Evolutionary conservation across 2,888 invertebrate genomes (phyloP).

Genomic region (Archaeoteleia sp.): DNA sequence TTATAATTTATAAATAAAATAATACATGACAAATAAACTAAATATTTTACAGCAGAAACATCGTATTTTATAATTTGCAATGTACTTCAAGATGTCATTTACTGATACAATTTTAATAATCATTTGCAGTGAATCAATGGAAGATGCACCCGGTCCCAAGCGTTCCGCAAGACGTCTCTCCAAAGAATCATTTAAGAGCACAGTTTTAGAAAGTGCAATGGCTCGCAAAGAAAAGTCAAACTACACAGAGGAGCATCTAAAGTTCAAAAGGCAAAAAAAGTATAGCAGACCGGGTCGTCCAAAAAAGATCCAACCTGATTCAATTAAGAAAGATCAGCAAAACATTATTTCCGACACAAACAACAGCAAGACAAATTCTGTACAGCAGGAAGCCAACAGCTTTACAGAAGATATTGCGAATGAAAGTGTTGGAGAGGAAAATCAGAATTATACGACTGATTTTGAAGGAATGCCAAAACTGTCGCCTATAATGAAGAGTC

Average conservation of each 20-base stretch:
- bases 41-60: too few species aligned
- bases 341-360: conserved; percentile 55
- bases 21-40: not conserved
- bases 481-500: conserved; percentile 67
- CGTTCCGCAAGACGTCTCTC: conserved; percentile 80
- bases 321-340: conserved; percentile 32
- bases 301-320: conserved; percentile 61
- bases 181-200: conserved; percentile 77
- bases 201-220: conserved; percentile 82
- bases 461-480: conserved; percentile 73
- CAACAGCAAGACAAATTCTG: conserved; percentile 57
- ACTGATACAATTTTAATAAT: not conserved
- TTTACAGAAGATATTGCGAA: conserved; percentile 54
- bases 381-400: conserved; percentile 59
- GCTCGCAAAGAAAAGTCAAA: conserved; percentile 84
- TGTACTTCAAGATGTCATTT: too few species aligned
- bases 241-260: conserved; percentile 73
- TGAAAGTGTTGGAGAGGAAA: conserved; percentile 59
- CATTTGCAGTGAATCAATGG: conserved; percentile 63
- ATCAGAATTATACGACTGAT: conserved; percentile 61
- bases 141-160: conserved; percentile 76
- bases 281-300: conserved; percentile 69
- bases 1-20: too few species aligned
- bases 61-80: too few species aligned
- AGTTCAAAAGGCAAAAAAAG: conserved; percentile 65